Evolutionary conservation across 2,797 vertebrate genomes (phyloP).

Genomic region (Silurus aristotelis): DNA sequence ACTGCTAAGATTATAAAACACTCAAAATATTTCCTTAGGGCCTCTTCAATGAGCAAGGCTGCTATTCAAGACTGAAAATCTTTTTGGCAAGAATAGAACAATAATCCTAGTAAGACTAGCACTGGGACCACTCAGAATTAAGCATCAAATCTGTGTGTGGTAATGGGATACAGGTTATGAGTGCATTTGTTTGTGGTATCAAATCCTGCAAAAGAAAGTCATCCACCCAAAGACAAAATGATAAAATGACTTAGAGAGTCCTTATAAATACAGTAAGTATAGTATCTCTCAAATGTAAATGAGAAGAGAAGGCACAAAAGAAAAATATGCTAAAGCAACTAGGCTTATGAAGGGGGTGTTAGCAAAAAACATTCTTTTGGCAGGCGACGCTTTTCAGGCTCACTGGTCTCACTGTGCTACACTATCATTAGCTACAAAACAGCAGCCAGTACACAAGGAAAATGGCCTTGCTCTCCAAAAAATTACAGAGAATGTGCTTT

Average conservation of each 20-base stretch:
- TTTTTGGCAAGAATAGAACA: neutral
- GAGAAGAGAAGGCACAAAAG: constrained; percentile 9
- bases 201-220: constrained; percentile 4
- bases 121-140: neutral
- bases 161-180: neutral
- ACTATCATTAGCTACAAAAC: constrained; percentile 38
- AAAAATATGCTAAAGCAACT: constrained; percentile 7
- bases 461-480: constrained; percentile 25
- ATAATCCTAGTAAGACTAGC: neutral
- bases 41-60: neutral
- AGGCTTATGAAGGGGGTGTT: constrained; percentile 25
- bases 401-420: constrained; percentile 26
- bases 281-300: neutral
- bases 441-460: constrained; percentile 33
- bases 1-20: neutral
- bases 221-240: neutral
- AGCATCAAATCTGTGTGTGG: constrained; percentile 12
- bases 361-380: constrained; percentile 15
- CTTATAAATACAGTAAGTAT: neutral
- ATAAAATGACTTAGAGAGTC: constrained; percentile 1
- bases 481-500: neutral
- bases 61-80: neutral
- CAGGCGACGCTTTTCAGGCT: constrained; percentile 3
- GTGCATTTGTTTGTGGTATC: neutral
- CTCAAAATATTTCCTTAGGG: constrained; percentile 8